Conservation (phyloP, 2,888 invertebrate genomes). For the Trissonchulus latispiculum region DNA sequence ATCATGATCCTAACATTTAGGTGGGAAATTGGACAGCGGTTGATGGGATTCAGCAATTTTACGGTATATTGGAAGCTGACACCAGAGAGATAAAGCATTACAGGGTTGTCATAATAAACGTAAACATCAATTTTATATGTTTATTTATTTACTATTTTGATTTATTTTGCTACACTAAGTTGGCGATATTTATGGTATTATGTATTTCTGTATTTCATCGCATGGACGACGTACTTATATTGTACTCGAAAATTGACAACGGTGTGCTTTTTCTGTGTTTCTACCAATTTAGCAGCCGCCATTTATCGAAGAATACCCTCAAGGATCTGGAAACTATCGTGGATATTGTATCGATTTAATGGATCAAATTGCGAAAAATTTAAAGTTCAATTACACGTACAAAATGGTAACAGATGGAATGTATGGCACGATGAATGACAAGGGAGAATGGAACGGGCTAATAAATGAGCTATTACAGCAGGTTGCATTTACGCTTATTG, state of each 20-base stretch:
- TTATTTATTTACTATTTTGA: no score
- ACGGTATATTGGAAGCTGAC: conserved; percentile 34
- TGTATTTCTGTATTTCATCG: no score
- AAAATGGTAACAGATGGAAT: conserved; percentile 62
- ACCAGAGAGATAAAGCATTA: conserved; percentile 34
- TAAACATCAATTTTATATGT: no score
- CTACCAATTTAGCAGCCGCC: conserved; percentile 17
- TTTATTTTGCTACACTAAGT: no score
- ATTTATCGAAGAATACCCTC: conserved; percentile 1
- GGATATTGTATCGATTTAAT: conserved; percentile 93
- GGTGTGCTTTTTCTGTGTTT: no score
- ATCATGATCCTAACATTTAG: no score
- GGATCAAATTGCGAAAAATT: conserved; percentile 67
- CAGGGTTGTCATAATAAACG: conserved; percentile 36
- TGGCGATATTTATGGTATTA: no score
- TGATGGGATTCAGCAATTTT: conserved; percentile 32
- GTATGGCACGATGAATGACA: conserved; percentile 78
- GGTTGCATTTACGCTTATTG: no score
- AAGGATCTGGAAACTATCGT: conserved; percentile 31
- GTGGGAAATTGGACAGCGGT: conserved; percentile 37
- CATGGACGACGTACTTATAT: no score
- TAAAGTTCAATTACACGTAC: conserved; percentile 82
- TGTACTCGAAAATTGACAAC: no score
- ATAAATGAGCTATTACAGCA: conserved; percentile 62
- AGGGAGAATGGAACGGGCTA: conserved; percentile 68